Conservation (phyloP, 1,140 invertebrate species). For the Lucilia cuprina region DNA sequence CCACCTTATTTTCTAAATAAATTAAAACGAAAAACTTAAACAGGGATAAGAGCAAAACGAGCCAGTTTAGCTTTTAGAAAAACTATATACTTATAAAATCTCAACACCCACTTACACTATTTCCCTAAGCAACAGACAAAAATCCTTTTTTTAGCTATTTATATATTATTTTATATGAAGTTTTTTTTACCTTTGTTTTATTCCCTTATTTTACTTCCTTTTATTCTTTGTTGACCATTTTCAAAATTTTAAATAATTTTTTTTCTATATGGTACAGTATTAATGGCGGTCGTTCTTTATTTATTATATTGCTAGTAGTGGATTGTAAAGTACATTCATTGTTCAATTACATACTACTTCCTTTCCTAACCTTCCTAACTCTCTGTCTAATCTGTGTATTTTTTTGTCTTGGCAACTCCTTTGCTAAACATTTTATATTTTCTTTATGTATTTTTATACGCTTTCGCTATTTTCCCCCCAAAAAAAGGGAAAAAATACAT, state of each 20-base stretch:
- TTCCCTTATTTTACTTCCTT: too few species aligned
- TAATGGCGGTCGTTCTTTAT: too few species aligned
- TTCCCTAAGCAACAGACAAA: too few species aligned
- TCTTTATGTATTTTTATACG: neutral
- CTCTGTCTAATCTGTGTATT: neutral
- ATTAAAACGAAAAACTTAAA: neutral
- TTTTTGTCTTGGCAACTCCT: neutral
- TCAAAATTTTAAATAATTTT: too few species aligned
- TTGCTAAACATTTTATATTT: neutral
- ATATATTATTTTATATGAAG: too few species aligned
- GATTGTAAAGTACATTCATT: too few species aligned
- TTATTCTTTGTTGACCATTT: too few species aligned
- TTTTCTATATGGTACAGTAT: too few species aligned
- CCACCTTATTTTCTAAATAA: neutral
- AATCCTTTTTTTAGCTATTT: too few species aligned
- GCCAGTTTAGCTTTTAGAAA: neutral
- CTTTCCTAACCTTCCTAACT: neutral
- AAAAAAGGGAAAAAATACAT: neutral
- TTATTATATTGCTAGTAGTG: too few species aligned
- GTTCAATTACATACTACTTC: too few species aligned
- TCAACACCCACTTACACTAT: neutral
- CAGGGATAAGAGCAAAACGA: neutral
- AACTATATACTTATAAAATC: neutral
- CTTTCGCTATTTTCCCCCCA: neutral
- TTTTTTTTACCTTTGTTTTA: too few species aligned